These are phyloP conservation scores for Heliconius sara DNA, from an alignment of 2,888 invertebrate species.

Conservation along the genomic window DNA sequence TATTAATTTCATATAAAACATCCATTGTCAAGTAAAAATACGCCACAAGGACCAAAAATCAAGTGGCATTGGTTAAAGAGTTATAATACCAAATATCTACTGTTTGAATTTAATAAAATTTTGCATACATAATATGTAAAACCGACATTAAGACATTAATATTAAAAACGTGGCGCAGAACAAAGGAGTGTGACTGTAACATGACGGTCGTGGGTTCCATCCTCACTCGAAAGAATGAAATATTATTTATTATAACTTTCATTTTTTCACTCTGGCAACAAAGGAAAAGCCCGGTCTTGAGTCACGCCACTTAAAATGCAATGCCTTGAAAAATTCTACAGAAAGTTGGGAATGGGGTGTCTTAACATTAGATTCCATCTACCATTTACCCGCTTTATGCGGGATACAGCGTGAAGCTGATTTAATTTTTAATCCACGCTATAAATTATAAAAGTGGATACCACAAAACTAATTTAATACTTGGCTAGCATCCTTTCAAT, in stretches of 20 bases:
- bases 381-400: too few relatives aligned
- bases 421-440: background rate
- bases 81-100: background rate
- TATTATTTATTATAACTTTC: too few relatives aligned
- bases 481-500: slow-evolving; percentile 17
- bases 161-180: background rate
- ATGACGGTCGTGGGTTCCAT: too few relatives aligned
- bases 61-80: slow-evolving; percentile 19
- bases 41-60: slow-evolving; percentile 32
- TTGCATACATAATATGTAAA: background rate
- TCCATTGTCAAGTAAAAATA: background rate
- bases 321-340: too few relatives aligned
- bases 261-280: too few relatives aligned
- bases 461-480: background rate
- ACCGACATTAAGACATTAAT: background rate
- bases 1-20: background rate
- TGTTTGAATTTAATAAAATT: slow-evolving; percentile 1
- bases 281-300: too few relatives aligned
- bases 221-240: too few relatives aligned
- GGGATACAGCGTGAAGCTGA: too few relatives aligned
- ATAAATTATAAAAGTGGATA: background rate
- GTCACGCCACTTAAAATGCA: too few relatives aligned
- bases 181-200: too few relatives aligned
- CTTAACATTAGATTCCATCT: too few relatives aligned
- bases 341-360: too few relatives aligned